Evolutionary conservation across 2,888 invertebrate genomes (phyloP).

Genomic region (Aproaerema taeniolella): DNA sequence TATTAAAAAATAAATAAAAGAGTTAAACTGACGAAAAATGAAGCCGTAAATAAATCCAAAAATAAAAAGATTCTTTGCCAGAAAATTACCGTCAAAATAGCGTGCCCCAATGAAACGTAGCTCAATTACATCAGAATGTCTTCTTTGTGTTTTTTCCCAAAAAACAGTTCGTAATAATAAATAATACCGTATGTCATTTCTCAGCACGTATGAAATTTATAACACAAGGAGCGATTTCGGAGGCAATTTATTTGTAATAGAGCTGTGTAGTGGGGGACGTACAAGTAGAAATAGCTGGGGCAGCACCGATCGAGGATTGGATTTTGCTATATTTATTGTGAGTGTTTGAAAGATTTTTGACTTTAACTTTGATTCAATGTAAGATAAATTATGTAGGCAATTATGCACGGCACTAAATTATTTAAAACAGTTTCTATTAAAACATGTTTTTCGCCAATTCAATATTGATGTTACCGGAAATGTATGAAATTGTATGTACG

Average conservation of each 20-base stretch:
- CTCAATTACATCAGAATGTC: conserved; percentile 74
- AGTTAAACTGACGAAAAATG: not conserved
- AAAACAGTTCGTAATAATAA: conserved; percentile 67
- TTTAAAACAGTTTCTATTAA: too few relatives aligned
- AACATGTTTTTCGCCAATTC: too few relatives aligned
- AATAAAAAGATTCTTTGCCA: conserved; percentile 1
- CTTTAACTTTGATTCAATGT: too few relatives aligned
- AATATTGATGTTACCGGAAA: too few relatives aligned
- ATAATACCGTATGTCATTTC: conserved; percentile 77
- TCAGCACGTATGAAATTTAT: conserved; percentile 78
- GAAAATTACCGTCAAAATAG: conserved; percentile 19
- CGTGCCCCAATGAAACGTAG: conserved; percentile 38
- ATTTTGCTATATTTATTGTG: too few relatives aligned
- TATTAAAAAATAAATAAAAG: not conserved
- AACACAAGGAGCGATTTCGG: conserved; percentile 66
- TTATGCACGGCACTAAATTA: too few relatives aligned
- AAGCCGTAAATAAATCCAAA: not conserved
- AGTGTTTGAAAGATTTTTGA: too few relatives aligned
- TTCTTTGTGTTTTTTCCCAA: conserved; percentile 59
- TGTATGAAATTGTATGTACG: too few relatives aligned
- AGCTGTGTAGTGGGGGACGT: conserved; percentile 45
- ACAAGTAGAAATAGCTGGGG: conserved; percentile 3
- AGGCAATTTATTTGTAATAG: conserved; percentile 76
- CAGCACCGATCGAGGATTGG: too few relatives aligned
- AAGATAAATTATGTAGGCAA: too few relatives aligned